A percentile compares a stretch with the other conserved stretches of the same genome.
Conservation (phyloP, 2,888 invertebrate genomes). For the Euzophera pinguis region DNA sequence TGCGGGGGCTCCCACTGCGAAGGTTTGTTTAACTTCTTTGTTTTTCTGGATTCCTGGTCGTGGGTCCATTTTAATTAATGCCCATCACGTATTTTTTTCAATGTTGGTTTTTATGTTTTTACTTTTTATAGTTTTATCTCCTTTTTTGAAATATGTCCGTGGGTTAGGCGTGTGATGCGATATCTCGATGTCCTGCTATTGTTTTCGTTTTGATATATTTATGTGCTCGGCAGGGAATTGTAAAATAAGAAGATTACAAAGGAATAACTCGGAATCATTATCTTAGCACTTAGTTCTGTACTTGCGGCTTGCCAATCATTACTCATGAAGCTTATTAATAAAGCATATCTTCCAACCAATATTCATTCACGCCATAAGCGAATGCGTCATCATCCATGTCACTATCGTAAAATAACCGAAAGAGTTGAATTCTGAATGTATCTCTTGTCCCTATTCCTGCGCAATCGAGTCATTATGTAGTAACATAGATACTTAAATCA, state of each 20-base stretch:
- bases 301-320: too few relatives aligned
- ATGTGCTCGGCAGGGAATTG: slow-evolving; percentile 56
- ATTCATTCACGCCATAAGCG: too few relatives aligned
- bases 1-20: slow-evolving; percentile 76
- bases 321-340: too few relatives aligned
- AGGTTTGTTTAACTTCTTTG: slow-evolving; percentile 76
- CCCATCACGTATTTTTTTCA: slow-evolving; percentile 78
- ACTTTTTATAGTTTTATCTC: slow-evolving; percentile 57
- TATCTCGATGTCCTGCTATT: slow-evolving; percentile 75
- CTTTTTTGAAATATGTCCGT: slow-evolving; percentile 75
- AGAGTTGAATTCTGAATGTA: too few relatives aligned
- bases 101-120: slow-evolving; percentile 56
- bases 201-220: slow-evolving; percentile 79
- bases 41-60: slow-evolving; percentile 75
- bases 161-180: slow-evolving; percentile 69
- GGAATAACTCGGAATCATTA: background rate
- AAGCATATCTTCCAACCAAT: too few relatives aligned
- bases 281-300: background rate
- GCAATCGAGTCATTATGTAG: too few relatives aligned
- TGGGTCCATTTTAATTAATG: slow-evolving; percentile 80
- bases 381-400: too few relatives aligned
- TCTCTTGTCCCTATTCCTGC: too few relatives aligned
- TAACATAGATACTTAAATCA: too few relatives aligned
- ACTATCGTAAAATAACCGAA: too few relatives aligned
- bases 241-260: background rate